Percentiles rank a stretch among this genome's conserved stretches.
Evolutionary conservation across 2,113 vertebrate genomes (phyloP).

Genomic region (Pachyramphus minor): DNA sequence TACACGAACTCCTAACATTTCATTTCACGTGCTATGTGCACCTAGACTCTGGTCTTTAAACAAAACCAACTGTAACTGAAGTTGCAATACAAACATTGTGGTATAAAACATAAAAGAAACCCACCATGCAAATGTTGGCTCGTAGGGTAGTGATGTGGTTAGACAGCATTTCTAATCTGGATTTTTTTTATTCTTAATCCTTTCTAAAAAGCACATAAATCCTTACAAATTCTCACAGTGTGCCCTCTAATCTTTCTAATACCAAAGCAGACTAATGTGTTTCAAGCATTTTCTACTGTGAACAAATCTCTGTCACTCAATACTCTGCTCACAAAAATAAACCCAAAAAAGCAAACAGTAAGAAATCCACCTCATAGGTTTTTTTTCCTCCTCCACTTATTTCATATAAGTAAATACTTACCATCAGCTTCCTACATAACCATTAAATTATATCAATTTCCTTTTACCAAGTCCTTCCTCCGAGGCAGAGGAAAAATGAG

Average conservation of each 20-base stretch:
- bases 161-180: conserved; percentile 32
- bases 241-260: conserved; percentile 61
- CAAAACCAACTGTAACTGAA: conserved; percentile 1
- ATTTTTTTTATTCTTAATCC: conserved; percentile 56
- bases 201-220: conserved; percentile 50
- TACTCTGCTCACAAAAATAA: neutral
- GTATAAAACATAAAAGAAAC: conserved; percentile 17
- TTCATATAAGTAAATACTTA: conserved; percentile 6
- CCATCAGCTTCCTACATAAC: conserved; percentile 10
- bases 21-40: neutral
- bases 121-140: neutral
- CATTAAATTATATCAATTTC: conserved; percentile 27
- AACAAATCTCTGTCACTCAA: conserved; percentile 30
- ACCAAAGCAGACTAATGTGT: neutral
- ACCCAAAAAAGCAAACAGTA: neutral
- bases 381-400: neutral
- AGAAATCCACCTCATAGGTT: neutral
- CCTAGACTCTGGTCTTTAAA: neutral
- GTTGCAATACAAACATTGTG: neutral
- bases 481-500: neutral
- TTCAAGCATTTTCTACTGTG: conserved; percentile 37
- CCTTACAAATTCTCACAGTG: conserved; percentile 64
- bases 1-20: neutral
- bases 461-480: conserved; percentile 32
- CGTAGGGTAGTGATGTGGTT: neutral